Base-by-base conservation (phyloP, 2,888 invertebrate genomes). In the Trileptium ribeirensis region DNA sequence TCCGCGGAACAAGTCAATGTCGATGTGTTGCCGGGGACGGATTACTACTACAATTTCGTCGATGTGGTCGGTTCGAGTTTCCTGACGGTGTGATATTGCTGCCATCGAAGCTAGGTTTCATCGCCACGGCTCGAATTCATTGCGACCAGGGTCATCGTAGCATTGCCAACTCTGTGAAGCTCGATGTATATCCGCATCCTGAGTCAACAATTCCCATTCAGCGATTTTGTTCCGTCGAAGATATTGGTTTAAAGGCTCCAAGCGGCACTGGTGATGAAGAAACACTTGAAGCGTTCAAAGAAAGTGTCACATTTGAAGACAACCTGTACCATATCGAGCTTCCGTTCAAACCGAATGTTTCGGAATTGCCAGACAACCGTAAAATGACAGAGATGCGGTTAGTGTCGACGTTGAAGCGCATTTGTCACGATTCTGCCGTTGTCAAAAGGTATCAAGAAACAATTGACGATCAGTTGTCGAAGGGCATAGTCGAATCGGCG, bases 181-280 rank as follows among this genome's bases (percentile, higher is more conserved):
- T 38, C 31, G 77, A 75, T 38, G 33, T 31, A 15, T 51, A 15
- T 8, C 51, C 51, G 8, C 51, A 51, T 24, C 51, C 51, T 51
- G 24, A 51, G 8, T 51, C 51, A 51, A 51, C 51, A 15, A 51
- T 51, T 15, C 34, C 34, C n/a, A 34, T 75, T 34, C 2, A 24
- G n/a, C 34, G 37, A 8, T 75, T 75, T 38, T 75, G 77, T 29
- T 33, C 77, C 2, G 29, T 75, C n/a, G 77, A 75, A 38, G 37
- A 24, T 38, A 75, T 75, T 38, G 77, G 77, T n/a, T 33, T 75
- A 29, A 33, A 75, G 15, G 77, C 36, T n/a, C n/a, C 36, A 37
- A 8, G 3, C 34, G 19, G 19, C 33, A 29, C 15, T 75, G 24
- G 19, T 78, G 79, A 79, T 79, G 79, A 79, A 79, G 29, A 74